A percentile compares a stretch with the other conserved stretches of the same genome.
Evolutionary conservation across 1,140 invertebrate species (phyloP).

Genomic region (Drosophila pruinosa): DNA sequence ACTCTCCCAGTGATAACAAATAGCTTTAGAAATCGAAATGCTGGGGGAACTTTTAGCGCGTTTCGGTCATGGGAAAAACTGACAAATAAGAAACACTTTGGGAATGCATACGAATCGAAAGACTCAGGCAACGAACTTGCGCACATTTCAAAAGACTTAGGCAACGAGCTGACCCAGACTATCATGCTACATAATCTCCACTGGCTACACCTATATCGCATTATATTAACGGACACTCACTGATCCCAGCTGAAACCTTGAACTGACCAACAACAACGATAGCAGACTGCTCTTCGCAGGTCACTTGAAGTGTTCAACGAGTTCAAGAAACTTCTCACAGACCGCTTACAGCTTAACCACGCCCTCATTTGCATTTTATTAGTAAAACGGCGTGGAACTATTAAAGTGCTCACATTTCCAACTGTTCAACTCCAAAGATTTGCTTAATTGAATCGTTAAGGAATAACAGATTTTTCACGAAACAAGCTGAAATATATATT

Average conservation of each 20-base stretch:
- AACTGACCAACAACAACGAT: neutral
- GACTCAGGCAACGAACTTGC: conserved; percentile 26
- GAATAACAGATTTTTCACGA: too few relatives aligned
- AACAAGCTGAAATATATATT: too few relatives aligned
- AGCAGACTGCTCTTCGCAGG: neutral
- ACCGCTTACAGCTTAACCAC: conserved; percentile 1
- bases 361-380: conserved; percentile 33
- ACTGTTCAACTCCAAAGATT: neutral
- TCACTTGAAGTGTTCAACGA: neutral
- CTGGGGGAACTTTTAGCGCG: conserved; percentile 20
- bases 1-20: neutral
- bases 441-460: neutral
- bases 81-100: conserved; percentile 3
- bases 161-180: neutral
- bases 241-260: conserved; percentile 7
- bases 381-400: neutral
- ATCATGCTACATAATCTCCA: neutral
- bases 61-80: conserved; percentile 36
- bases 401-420: neutral
- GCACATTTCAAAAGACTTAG: conserved; percentile 1
- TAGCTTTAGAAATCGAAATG: conserved; percentile 30
- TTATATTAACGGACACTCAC: neutral
- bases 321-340: conserved; percentile 13
- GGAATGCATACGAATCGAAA: conserved; percentile 21
- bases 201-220: neutral